Percentiles rank a stretch among this genome's conserved stretches.
phyloP scores from a whole-genome alignment of 1,140 invertebrate genomes.

The Neodiprion fabricii region DNA sequence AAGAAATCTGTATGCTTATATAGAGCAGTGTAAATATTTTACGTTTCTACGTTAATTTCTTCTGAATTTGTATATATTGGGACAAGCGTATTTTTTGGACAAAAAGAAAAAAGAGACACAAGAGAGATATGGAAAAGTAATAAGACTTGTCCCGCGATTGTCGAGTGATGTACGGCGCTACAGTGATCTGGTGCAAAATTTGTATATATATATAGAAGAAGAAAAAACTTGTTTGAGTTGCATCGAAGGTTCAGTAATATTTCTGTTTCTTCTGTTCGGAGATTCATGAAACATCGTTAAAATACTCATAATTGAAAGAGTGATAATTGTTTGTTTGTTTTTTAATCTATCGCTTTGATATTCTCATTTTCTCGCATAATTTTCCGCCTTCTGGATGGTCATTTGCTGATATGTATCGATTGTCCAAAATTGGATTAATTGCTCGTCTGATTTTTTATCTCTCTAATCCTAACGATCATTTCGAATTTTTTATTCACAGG shows the following conservation, averaged over 20 bases:
- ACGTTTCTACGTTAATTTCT: not conserved
- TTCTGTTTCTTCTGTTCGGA: too few species aligned
- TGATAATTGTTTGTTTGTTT: too few species aligned
- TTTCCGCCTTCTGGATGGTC: too few species aligned
- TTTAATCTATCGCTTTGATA: too few species aligned
- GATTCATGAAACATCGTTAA: too few species aligned
- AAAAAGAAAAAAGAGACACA: not conserved
- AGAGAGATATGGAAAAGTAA: not conserved
- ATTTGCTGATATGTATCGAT: too few species aligned
- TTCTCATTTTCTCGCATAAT: too few species aligned
- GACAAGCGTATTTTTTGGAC: not conserved
- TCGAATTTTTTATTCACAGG: not conserved
- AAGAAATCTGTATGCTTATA: too few species aligned
- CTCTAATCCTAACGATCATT: not conserved
- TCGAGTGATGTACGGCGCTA: too few species aligned
- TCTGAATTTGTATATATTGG: conserved; percentile 6
- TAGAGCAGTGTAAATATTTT: conserved; percentile 2
- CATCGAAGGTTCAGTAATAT: too few species aligned
- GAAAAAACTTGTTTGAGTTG: not conserved
- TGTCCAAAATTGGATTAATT: not conserved
- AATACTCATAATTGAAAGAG: too few species aligned
- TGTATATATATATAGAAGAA: not conserved
- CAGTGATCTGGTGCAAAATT: not conserved
- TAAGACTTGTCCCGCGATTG: too few species aligned
- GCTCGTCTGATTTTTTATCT: not conserved